These are phyloP conservation scores for Arizona elegans DNA, from an alignment of 2,113 vertebrate species.

Conservation along the genomic window DNA sequence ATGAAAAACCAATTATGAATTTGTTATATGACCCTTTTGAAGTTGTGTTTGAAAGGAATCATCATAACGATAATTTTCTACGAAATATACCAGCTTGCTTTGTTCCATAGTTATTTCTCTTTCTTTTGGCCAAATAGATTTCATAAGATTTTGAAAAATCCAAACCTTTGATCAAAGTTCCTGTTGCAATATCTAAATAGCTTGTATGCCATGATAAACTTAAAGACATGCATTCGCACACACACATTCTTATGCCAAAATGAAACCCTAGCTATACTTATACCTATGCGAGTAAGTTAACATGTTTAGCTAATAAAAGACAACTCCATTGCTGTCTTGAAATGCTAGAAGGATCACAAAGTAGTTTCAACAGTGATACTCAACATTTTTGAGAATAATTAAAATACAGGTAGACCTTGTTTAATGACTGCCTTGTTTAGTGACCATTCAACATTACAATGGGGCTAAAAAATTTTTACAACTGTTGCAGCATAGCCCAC, in stretches of 20 bases:
- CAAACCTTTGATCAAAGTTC: background rate
- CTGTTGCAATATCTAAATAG: background rate
- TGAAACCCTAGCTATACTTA: background rate
- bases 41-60: background rate
- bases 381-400: constrained; percentile 8
- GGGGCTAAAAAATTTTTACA: background rate
- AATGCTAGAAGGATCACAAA: background rate
- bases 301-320: background rate
- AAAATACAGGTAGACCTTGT: background rate
- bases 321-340: background rate
- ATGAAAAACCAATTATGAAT: background rate
- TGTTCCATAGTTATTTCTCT: background rate
- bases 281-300: background rate
- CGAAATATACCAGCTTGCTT: background rate
- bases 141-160: background rate
- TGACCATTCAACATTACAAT: background rate
- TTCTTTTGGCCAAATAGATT: background rate
- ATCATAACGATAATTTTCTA: background rate
- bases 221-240: background rate
- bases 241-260: background rate
- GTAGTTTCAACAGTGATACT: background rate
- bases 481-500: background rate
- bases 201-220: background rate
- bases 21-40: background rate
- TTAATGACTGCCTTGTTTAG: background rate